Base-by-base conservation (phyloP, 2,888 invertebrate species). In the Scaptomyza polygonia region DNA sequence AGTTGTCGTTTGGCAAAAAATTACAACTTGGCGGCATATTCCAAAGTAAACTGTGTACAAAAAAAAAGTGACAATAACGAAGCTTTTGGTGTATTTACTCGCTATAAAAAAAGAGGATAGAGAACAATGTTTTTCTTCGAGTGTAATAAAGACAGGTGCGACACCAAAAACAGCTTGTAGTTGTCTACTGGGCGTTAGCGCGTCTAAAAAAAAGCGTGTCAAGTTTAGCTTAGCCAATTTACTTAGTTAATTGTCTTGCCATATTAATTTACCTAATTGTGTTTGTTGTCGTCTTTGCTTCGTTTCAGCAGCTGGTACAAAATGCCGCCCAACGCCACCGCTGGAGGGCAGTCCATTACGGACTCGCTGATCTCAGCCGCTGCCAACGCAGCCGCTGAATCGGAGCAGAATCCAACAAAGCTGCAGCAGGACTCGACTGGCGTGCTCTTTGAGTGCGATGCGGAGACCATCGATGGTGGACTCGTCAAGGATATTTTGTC, bases 381-480 rank as follows among this genome's bases (percentile, higher is more conserved):
- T 32, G 88, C 81, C 29, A 67, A 63, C 49, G 80, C 88, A 48
- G 75, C 82, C 42, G 78, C 81, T 36, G 85, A 82, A 56, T 78
- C 81, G 30, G 79, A 71, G 16, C 85, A 79, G 53, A 89, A 87
- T 68, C 74, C 85, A 3, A 88, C 79, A 57, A 89, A 80, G 47
- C 65, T 89, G 61, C 82, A 86, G 54, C 83, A 88, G 53, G 90
- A 90, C 69, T 85, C 90, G n/a, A 93, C 93, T 4, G 92, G 95
- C 47, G 95, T 95, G 48, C 91, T 95, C 40, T 94, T 94, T 77
- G 95, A 95, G 89, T 92, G 93, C 18, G 95, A 95, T 89, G 94
- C 94, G 3, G 94, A 95, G 81, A 94, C 94, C n/a, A 77, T 92
- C 8, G 94, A 94, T 84, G 92, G 94, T 14, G 94, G 94, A 0